Base-by-base conservation (phyloP, 1,140 invertebrate genomes). In the Maconellicoccus hirsutus region DNA sequence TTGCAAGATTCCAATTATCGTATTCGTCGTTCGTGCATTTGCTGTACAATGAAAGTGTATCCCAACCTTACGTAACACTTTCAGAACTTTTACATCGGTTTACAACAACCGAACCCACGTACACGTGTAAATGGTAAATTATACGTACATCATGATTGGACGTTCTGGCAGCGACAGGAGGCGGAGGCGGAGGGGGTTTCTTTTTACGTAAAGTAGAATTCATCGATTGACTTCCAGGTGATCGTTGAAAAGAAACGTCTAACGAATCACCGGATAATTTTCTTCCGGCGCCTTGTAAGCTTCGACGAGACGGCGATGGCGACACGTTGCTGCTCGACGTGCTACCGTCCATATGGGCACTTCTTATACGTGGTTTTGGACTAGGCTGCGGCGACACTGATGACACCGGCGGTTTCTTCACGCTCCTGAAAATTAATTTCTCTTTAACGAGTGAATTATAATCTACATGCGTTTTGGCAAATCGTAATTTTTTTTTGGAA, bases 151-250 rank as follows among this genome's bases (percentile, higher is more conserved):
- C 19, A 33, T 38, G 2, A 26, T 26, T 69, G 4, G 33, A 16
- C 3, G 21, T 8, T 52, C n/a, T 25, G 69, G 33, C 2, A 76
- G 72, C 1, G 87, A 87, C 70, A 87, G 88, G 25, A 83, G 87
- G 87, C 70, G 88, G 88, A 26, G 83, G 83, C 0, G 88, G 88
- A 1, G 88, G 87, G 1, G 82, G 85, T 72, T 87, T 86, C 76
- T 88, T 89, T 75, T 89, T 89, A 52, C 84, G 76, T 70, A 77
- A 79, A 70, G 78, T 78, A 63, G 77, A 77, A 39, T 79, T 76
- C 27, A 66, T 16, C 4, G 25, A 66, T 66, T 19, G 61, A 66
- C 21, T 23, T 22, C 19, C 75, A 76, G 29, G 77, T 78, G 39
- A 66, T 26, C 29, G 29, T 69, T 23, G 29, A 27, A 33, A 70